phyloP scores from a whole-genome alignment of 2,797 vertebrate species.

The Denticeps clupeoides region DNA sequence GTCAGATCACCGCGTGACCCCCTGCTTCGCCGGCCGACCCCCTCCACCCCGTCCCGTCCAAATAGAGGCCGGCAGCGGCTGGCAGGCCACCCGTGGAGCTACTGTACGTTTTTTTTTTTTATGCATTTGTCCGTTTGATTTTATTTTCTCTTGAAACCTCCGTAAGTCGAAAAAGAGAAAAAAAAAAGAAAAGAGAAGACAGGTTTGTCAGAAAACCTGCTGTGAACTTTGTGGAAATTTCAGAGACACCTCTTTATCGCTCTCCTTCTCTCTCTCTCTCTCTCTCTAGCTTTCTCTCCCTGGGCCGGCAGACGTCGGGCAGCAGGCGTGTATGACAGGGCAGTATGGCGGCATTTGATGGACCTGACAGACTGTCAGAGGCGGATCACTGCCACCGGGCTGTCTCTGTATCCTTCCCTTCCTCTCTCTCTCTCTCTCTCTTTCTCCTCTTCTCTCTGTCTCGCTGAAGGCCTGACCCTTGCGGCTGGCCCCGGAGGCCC shows the following conservation, averaged over 20 bases:
- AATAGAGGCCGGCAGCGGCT: background rate
- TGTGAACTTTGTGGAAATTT: slow-evolving; percentile 29
- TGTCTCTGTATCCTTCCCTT: slow-evolving; percentile 37
- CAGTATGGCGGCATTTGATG: slow-evolving; percentile 37
- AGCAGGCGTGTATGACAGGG: slow-evolving; percentile 49
- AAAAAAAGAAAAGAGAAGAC: background rate
- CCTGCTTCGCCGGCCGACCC: slow-evolving; percentile 13
- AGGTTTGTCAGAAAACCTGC: slow-evolving; percentile 15
- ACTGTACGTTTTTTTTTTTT: no score
- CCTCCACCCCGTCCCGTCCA: background rate
- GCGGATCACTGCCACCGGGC: slow-evolving; percentile 56
- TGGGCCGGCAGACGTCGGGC: slow-evolving; percentile 20
- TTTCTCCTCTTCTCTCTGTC: slow-evolving; percentile 13
- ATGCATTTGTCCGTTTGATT: background rate
- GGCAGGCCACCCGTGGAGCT: background rate
- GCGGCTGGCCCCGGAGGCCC: slow-evolving; percentile 47
- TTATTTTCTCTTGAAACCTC: background rate
- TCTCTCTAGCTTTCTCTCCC: slow-evolving; percentile 6
- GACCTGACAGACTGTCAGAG: slow-evolving; percentile 68
- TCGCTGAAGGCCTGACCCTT: slow-evolving; percentile 63
- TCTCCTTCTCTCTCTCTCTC: slow-evolving; percentile 1
- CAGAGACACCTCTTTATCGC: slow-evolving; percentile 17
- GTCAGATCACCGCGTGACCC: slow-evolving; percentile 13
- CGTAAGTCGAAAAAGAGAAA: background rate
- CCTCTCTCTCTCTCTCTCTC: background rate